These are phyloP conservation scores for Rotaria macrura DNA, from an alignment of 2,888 invertebrate genomes.

Conservation along the genomic window DNA sequence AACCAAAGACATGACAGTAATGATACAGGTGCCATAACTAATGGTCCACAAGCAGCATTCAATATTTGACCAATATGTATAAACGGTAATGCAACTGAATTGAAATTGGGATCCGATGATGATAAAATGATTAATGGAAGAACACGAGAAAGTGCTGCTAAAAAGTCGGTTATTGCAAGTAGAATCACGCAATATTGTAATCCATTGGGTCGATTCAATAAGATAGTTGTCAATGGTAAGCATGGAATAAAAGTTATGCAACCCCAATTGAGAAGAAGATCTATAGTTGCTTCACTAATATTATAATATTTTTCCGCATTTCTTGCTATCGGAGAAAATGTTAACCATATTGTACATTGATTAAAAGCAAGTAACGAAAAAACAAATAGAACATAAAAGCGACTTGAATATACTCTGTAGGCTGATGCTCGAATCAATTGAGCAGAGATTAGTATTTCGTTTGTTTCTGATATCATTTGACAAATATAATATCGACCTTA, in stretches of 20 bases:
- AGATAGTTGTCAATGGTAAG: not conserved
- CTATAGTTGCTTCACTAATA: not conserved
- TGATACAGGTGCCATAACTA: constrained; percentile 9
- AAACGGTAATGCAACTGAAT: not conserved
- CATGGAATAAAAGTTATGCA: not conserved
- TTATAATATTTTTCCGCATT: not conserved
- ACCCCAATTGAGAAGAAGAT: constrained; percentile 16
- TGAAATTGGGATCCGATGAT: not conserved
- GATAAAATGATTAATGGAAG: not conserved
- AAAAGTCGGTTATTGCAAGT: not conserved
- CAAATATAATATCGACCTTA: not conserved
- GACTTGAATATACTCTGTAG: not conserved
- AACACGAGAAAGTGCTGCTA: not conserved
- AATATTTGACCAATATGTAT: constrained; percentile 10
- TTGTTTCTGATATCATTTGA: not conserved
- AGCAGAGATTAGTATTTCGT: not conserved
- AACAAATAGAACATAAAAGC: not conserved
- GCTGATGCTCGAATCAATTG: no score
- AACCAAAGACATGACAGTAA: not conserved
- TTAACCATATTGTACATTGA: not conserved
- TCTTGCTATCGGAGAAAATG: constrained; percentile 2
- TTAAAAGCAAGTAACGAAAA: constrained; percentile 10
- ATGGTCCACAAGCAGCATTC: constrained; percentile 15
- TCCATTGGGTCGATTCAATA: not conserved
- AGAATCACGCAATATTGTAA: not conserved